These are phyloP conservation scores for Corythornis madagascariensis DNA, from an alignment of 2,113 vertebrate genomes.

Conservation along the genomic window DNA sequence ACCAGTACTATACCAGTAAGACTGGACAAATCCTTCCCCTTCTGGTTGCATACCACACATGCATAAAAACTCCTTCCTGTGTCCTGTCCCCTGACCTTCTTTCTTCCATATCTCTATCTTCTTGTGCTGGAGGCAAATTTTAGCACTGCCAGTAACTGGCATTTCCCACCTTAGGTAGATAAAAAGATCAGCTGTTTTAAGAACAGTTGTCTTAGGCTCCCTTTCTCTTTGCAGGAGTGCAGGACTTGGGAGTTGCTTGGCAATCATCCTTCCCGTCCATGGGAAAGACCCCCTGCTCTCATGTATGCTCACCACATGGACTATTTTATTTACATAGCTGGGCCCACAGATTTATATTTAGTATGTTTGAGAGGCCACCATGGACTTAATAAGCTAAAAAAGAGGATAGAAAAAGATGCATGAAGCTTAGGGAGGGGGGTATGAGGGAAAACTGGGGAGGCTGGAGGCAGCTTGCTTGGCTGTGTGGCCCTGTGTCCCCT, in stretches of 20 bases:
- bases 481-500: not conserved
- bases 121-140: not conserved
- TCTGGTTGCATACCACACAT: not conserved
- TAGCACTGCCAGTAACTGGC: not conserved
- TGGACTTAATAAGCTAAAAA: not conserved
- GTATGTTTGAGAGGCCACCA: not conserved
- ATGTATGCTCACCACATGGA: not conserved
- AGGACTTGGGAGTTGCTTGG: not conserved
- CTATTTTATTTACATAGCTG: slow-evolving; percentile 47
- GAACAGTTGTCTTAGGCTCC: not conserved
- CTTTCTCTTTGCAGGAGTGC: not conserved
- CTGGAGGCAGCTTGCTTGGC: not conserved
- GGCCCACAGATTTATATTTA: slow-evolving; percentile 28
- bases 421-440: not conserved
- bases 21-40: not conserved
- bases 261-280: not conserved
- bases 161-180: not conserved
- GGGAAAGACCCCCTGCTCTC: slow-evolving; percentile 18
- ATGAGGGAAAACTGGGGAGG: not conserved
- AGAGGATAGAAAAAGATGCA: not conserved
- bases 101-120: not conserved
- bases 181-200: not conserved
- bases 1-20: not conserved
- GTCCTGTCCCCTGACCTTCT: not conserved
- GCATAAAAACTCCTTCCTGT: not conserved